phyloP scores from a whole-genome alignment of 2,113 vertebrate genomes.

The Leuciscus idus region DNA sequence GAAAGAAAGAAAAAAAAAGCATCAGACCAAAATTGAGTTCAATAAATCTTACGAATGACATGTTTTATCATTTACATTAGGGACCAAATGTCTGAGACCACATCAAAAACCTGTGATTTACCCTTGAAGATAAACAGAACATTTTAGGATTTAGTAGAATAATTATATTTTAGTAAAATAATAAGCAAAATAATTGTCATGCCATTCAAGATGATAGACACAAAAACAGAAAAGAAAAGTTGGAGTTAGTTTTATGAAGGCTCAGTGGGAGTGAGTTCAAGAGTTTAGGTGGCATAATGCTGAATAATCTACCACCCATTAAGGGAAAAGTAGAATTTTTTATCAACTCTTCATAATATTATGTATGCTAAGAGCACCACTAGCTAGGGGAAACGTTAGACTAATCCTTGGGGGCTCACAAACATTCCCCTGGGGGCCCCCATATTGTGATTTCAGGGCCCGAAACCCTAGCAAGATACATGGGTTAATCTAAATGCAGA shows the following conservation, averaged over 20 bases:
- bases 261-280: background rate
- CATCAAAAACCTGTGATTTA: background rate
- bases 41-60: background rate
- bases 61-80: background rate
- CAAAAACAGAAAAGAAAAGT: background rate
- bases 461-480: background rate
- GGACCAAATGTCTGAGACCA: background rate
- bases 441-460: background rate
- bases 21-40: background rate
- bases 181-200: background rate
- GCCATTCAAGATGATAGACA: background rate
- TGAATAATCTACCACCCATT: background rate
- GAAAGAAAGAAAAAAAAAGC: constrained; percentile 7
- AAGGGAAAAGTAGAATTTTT: background rate
- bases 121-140: background rate
- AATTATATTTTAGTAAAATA: too few relatives aligned
- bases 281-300: background rate
- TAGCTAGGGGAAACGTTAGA: background rate
- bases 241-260: background rate
- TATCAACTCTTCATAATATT: constrained; percentile 4
- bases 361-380: background rate
- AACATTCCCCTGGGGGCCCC: background rate
- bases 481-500: too few relatives aligned
- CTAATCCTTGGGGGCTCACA: background rate
- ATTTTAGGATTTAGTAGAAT: background rate